Evolutionary conservation across 2,113 vertebrate species (phyloP).

Genomic region (Osmerus mordax): DNA sequence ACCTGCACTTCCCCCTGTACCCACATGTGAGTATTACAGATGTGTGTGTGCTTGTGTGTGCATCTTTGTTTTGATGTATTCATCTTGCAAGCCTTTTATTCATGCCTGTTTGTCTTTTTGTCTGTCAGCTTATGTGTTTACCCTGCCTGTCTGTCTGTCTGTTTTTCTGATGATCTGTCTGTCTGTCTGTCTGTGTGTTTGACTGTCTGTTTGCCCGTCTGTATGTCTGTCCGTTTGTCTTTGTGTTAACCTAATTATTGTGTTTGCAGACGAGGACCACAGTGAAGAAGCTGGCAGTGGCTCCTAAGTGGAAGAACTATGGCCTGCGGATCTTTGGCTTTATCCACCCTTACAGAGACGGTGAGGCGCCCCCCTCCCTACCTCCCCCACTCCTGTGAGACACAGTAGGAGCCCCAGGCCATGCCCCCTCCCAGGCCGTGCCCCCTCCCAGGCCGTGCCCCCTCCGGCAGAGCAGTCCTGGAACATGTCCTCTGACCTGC

Average conservation of each 20-base stretch:
- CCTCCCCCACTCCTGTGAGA: conserved; percentile 13
- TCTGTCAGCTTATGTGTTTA: background rate
- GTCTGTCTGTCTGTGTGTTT: conserved; percentile 1
- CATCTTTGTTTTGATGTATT: background rate
- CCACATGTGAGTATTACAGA: conserved; percentile 85
- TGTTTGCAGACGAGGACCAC: conserved; percentile 82
- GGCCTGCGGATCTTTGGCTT: conserved; percentile 95
- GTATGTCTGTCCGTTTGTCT: background rate
- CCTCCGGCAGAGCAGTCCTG: conserved; percentile 23
- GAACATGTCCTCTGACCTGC: too few species aligned
- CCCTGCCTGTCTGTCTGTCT: background rate
- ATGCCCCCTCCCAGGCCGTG: background rate
- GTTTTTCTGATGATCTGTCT: background rate
- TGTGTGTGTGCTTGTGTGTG: background rate
- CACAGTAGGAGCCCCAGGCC: conserved; percentile 19
- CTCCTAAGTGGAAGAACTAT: conserved; percentile 98
- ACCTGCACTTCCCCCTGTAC: conserved; percentile 94
- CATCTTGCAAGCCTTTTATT: background rate
- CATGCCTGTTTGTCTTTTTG: background rate
- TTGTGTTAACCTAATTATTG: background rate
- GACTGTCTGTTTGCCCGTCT: background rate
- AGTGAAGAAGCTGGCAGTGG: conserved; percentile 91
- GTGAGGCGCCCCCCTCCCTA: conserved; percentile 67
- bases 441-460: background rate
- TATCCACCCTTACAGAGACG: conserved; percentile 94